Evolutionary conservation across 2,797 vertebrate species (phyloP).

Genomic region (Anisognathus igniventris): DNA sequence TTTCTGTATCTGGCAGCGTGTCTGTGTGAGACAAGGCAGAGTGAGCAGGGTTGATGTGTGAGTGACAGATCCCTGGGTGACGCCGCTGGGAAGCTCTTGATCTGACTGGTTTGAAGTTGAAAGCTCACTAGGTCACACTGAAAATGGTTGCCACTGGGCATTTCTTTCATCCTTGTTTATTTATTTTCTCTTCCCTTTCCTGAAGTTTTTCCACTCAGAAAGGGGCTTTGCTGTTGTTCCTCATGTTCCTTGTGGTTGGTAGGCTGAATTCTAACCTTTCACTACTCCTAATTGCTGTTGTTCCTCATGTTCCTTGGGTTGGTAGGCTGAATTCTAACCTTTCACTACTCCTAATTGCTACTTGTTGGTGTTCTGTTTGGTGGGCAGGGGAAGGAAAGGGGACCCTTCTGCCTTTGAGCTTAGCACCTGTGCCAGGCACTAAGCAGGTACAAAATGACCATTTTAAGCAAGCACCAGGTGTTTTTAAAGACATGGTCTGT

Average conservation of each 20-base stretch:
- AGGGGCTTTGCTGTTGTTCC: not conserved
- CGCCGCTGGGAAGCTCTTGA: conserved; percentile 76
- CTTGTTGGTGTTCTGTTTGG: not conserved
- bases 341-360: not conserved
- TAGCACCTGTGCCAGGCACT: not conserved
- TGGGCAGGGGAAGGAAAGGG: not conserved
- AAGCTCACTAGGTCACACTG: conserved; percentile 74
- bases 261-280: not conserved
- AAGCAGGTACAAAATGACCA: not conserved
- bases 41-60: conserved; percentile 52
- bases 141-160: conserved; percentile 78
- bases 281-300: not conserved
- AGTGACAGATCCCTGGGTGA: conserved; percentile 70
- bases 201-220: conserved; percentile 16
- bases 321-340: not conserved
- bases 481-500: conserved; percentile 13
- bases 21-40: conserved; percentile 27
- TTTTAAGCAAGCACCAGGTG: not conserved
- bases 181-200: conserved; percentile 32
- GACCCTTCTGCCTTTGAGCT: not conserved
- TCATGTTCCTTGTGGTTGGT: not conserved
- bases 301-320: not conserved
- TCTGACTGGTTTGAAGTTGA: conserved; percentile 80
- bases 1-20: conserved; percentile 35
- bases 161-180: conserved; percentile 81